Base-by-base conservation (phyloP, 1,140 invertebrate genomes). In the Aleiodes sp. region DNA sequence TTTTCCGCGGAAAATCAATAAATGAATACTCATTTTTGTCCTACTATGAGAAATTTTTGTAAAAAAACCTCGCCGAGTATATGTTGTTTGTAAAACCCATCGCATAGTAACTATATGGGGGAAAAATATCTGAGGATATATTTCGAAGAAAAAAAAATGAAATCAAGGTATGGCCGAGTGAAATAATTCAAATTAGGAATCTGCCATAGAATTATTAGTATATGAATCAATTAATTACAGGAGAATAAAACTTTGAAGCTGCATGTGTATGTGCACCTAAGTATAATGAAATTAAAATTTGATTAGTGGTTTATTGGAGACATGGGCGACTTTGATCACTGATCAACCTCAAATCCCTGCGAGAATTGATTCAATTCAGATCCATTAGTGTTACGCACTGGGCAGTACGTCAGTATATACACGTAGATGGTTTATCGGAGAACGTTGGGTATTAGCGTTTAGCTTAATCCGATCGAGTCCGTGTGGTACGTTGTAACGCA, bases 401-500 rank as follows among this genome's bases (percentile, higher is more conserved):
- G 35, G 43, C 41, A 69, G 37, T 56, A 69, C 46, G 67, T 68
- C 67, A 69, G 16, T 33, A 39, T 59, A 43, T 43, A 37, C 26
- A 28, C 37, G 43, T 43, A 21, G 41, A 69, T 69, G 61, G 67
- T 61, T 63, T 69, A 69, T 69, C 43, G 67, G 41, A 56, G 26
- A 60, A 60, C 14, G 59, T 16, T 29, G 67, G 60, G 67, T 52
- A 63, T 69, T 69, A 59, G 65, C 71, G 70, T 76, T 71, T 66
- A 52, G 75, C 71, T 78, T 78, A 78, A 78, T 78, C 73, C 75
- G 70, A 76, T 78, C 70, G 68, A 56, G n/a, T 57, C 46, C 28
- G 46, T 59, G 61, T 64, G 67, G 19, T 52, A 59, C 56, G 26
- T 14, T 63, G 10, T 63, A 62, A 75, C 73, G 73, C 70, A 71